Evolutionary conservation across 37 sponge, comb jelly and placozoan species (phyloP).

Genomic region (Axinella damicornis): DNA sequence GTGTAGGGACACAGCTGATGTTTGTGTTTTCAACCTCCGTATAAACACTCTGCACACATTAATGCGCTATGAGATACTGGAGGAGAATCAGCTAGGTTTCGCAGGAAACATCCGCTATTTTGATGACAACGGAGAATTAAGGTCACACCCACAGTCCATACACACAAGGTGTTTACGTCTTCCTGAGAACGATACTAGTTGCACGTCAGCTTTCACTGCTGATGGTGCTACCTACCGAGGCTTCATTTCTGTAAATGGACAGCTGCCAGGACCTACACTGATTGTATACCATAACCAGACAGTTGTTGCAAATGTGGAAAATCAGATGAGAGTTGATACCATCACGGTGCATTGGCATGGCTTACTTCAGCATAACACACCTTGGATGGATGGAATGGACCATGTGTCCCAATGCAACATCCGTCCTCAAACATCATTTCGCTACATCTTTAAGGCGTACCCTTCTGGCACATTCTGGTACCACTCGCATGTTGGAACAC

Average conservation of each 20-base stretch:
- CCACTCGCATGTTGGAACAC: constrained; percentile 68
- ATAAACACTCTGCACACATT: too few relatives aligned
- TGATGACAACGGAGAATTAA: too few relatives aligned
- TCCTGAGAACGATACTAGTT: too few relatives aligned
- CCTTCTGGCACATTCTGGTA: constrained; percentile 76
- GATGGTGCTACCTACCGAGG: constrained; percentile 30
- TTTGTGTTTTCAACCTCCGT: too few relatives aligned
- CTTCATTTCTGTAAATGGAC: constrained; percentile 39
- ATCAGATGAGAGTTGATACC: constrained; percentile 37
- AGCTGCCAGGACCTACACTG: constrained; percentile 60
- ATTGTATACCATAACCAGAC: constrained; percentile 52
- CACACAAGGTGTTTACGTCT: too few relatives aligned
- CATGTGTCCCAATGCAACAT: constrained; percentile 61
- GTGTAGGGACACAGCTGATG: too few relatives aligned
- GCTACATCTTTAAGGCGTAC: constrained; percentile 60
- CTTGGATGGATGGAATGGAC: too few relatives aligned
- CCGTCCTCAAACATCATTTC: constrained; percentile 23
- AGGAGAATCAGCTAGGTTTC: too few relatives aligned
- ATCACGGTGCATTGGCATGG: constrained; percentile 79
- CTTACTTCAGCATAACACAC: constrained; percentile 36
- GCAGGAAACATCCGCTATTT: too few relatives aligned
- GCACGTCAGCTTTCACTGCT: not conserved
- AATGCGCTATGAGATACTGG: too few relatives aligned
- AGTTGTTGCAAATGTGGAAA: constrained; percentile 45
- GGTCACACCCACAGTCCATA: too few relatives aligned